Evolutionary conservation across 2,113 vertebrate genomes (phyloP), one percentile per base, ranked within the genome.

Genomic region (Phainopepla nitens): DNA sequence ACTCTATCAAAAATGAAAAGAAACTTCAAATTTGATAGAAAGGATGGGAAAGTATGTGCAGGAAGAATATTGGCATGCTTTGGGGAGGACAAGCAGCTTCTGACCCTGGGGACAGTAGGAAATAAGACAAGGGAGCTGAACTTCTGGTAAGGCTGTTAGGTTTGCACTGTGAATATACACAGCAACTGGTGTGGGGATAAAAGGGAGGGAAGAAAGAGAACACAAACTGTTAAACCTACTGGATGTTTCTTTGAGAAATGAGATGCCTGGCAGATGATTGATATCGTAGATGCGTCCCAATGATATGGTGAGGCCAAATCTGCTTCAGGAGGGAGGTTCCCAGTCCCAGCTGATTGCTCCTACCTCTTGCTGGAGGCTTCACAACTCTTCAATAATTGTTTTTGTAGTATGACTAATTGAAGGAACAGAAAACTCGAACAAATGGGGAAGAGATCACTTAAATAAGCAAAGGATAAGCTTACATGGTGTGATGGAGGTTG

Each of bases 251-350:
- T 53, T 62, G 27, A 53, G 60, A 75, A 87, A 54, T 17, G 17
- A 79, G 53, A 54, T 20, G 56, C 12, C 23, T 39, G 0, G 0
- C 39, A 66, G 51, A 45, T 0, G 1, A 50, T 1, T 76, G 29
- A 70, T 22, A 27, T 0, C 35, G 20, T 19, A 93, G 61, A 75
- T 68, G 62, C 10, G 29, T 71, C 39, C 21, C 19, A 76, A 64
- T 39, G 13, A 29, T 6, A 33, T 0, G 18, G 35, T 75, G 47
- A 62, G 18, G 47, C 4, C 61, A 79, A 56, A 92, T 22, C 73
- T 64, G 15, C 23, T 71, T 39, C 51, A 75, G 57, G 66, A 90
- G 29, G 44, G 33, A 90, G 33, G 22, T 56, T 65, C 60, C n/a
- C 41, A 72, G 51, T 7, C 33, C 20, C 56, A 68, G 53, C 4